Evolutionary conservation across 2,797 vertebrate genomes (phyloP), one percentile per base, ranked within the genome.

Genomic region (Gambusia yucatana): DNA sequence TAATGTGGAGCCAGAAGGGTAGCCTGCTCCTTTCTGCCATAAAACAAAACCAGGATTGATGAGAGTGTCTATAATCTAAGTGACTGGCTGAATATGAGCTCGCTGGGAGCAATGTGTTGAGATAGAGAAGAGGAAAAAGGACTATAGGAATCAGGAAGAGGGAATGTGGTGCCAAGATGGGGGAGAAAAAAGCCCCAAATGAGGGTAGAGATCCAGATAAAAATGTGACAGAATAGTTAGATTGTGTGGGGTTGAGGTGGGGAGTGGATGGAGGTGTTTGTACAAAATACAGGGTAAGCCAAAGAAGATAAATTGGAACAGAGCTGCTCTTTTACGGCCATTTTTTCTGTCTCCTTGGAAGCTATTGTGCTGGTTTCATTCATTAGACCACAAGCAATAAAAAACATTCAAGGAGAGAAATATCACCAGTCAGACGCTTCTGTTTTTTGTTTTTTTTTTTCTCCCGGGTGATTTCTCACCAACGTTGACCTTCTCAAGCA

Each of bases 21-120:
- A 79, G 85, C 82, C 82, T 79, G 84, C 84, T 89, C 86, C 85
- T 88, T 87, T 88, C 92, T 85, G 84, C 86, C 88, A 85, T 92
- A 90, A 93, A 91, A 92, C 85, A 89, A 94, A 94, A 92, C 81
- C 87, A 88, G 87, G 91, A 95, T 91, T 92, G 91, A 95, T 94
- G 92, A 93, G 79, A 79, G 85, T 86, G 83, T 86, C 87, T 82
- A 61, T 82, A 77, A 77, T 72, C 79, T 74, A 92, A 90, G 87
- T 86, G 90, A 90, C 78, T 82, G 84, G 82, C 82, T 85, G 72
- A 76, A 48, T 73, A 83, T 63, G 74, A 79, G 84, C 76, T 88
- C 16, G 63, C 83, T 84, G 55, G 80, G 71, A 90, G 86, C 79
- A 84, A 82, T 72, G 83, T 47, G 82, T 81, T 30, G 6, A 86